Base-by-base conservation (phyloP, 2,888 invertebrate genomes). In the Leptinotarsa juncta region DNA sequence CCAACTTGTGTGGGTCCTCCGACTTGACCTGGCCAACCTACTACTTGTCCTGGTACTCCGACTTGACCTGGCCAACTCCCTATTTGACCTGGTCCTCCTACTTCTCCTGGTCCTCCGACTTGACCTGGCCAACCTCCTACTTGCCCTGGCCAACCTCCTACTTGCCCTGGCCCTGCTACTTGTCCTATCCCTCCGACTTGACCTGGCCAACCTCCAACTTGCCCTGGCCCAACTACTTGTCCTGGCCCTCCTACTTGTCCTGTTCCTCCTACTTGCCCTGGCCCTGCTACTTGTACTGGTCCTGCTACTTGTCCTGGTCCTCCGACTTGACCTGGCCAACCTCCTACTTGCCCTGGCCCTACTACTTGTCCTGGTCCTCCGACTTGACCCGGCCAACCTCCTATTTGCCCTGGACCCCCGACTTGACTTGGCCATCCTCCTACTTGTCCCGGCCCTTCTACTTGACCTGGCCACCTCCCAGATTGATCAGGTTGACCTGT, bases 1-100 rank as follows among this genome's bases (percentile, higher is more conserved):
- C 69, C 74, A 18, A 72, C 26, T 73, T 77, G 78, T 55, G 60
- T 75, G 12, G 72, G 70, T 53, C 70, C 71, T 71, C 81, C 77
- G 49, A 78, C 74, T 72, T 76, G 74, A 48, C 77, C 72, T 55
- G 78, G 77, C 14, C 73, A 51, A 62, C 74, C 69, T 2, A 20
- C 69, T 2, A 26, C 42, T 60, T 65, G 78, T 71, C 69, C 70
- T 2, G 68, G 18, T 14, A 18, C 65, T 49, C 71, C 67, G 15
- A 75, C 78, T 67, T 73, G 65, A 12, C 76, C 72, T 68, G 73
- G 70, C 12, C 57, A 18, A 48, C 26, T 23, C 60, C 65, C 53
- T 50, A 26, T 66, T 78, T 76, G 67, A n/a, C 70, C 65, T 18
- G 26, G 62, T 66, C 75, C 75, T 42, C 75, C 65, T 18, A 67